Base-by-base conservation (phyloP, 1,140 invertebrate genomes). In the Leptestheria dahalacensis region DNA sequence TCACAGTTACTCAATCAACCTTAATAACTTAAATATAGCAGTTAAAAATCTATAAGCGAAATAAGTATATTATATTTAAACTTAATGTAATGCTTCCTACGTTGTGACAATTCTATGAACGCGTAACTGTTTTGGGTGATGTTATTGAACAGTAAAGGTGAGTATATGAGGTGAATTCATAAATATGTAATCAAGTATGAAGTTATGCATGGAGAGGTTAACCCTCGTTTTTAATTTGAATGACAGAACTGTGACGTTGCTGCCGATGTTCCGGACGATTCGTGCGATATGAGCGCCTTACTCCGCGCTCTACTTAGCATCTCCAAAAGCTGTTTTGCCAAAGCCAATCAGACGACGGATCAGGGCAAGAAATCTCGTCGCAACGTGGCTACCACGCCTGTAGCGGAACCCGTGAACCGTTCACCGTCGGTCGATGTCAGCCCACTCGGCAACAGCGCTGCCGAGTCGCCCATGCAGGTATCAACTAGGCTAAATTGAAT, bases 21-120 rank as follows among this genome's bases (percentile, higher is more conserved):
- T n/a, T n/a, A n/a, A n/a, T n/a, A n/a, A n/a, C n/a, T n/a, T n/a
- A n/a, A n/a, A n/a, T n/a, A n/a, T n/a, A n/a, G n/a, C 50, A 52
- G n/a, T 23, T 25, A 1, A 15, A 23, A 2, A 26, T 25, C 9
- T 26, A 20, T 52, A 21, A 23, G 46, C 12, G 12, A 52, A 21
- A 33, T 56, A 46, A 62, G n/a, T n/a, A 58, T 12, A 23, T n/a
- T 48, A 48, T 41, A 10, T n/a, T 49, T 12, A 25, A 25, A 21
- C 3, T 60, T 60, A n/a, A 49, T 26, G 23, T 57, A n/a, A 58
- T 26, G 3, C 25, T 41, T 54, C 50, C 63, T 57, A 53, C n/a
- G n/a, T n/a, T n/a, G n/a, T n/a, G n/a, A n/a, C n/a, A n/a, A n/a
- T n/a, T n/a, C n/a, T n/a, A n/a, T n/a, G n/a, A n/a, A n/a, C n/a